Percentiles rank a stretch among this genome's conserved stretches.
phyloP scores from a whole-genome alignment of 2,113 vertebrate genomes.

The Passer domesticus region DNA sequence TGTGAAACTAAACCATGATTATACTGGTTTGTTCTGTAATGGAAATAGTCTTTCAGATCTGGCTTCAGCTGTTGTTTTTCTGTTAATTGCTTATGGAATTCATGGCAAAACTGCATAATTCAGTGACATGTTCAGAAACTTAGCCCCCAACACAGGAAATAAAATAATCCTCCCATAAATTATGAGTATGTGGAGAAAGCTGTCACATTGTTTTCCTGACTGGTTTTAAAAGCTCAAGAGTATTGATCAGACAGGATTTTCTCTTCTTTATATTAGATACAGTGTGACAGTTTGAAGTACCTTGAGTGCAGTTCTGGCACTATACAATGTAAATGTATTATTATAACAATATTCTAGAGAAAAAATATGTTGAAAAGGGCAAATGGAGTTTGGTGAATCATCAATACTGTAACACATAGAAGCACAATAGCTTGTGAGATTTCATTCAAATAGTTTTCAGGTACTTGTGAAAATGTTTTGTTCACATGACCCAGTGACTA shows the following conservation, averaged over 20 bases:
- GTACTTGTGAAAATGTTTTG: neutral
- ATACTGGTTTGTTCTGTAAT: neutral
- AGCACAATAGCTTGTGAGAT: neutral
- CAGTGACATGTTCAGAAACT: neutral
- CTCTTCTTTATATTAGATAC: neutral
- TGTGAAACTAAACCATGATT: neutral
- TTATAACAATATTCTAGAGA: neutral
- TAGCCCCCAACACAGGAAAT: neutral
- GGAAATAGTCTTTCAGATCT: neutral
- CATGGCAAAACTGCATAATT: neutral
- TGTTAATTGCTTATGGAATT: neutral
- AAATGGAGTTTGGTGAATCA: neutral
- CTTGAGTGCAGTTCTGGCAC: neutral
- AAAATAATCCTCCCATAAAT: neutral
- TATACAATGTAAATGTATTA: neutral
- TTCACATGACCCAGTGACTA: neutral
- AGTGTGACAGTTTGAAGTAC: neutral
- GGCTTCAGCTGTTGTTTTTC: neutral
- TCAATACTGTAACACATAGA: neutral
- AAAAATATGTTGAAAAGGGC: neutral
- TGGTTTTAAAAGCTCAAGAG: neutral
- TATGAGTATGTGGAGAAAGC: neutral
- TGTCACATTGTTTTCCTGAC: neutral
- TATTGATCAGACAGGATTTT: neutral
- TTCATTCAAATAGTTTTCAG: neutral